A percentile compares a stretch with the other conserved stretches of the same genome.
These are phyloP conservation scores for Actinernus sp. DNA, from an alignment of 92 coral and sea anemone genomes.

Conservation along the genomic window DNA sequence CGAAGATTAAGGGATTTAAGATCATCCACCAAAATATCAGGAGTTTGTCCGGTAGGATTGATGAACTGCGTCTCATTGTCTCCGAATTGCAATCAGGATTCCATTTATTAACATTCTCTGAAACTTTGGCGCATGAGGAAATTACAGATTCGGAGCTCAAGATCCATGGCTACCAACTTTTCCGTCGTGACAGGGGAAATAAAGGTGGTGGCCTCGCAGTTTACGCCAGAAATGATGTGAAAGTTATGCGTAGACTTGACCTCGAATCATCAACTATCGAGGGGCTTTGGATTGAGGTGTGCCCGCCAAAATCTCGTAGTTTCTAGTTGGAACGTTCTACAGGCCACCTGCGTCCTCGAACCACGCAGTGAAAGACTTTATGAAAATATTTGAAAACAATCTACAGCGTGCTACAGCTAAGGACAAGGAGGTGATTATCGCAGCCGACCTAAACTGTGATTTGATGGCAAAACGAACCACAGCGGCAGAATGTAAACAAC, in stretches of 20 bases:
- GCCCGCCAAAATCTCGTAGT: conserved; percentile 26
- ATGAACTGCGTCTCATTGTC: conserved; percentile 21
- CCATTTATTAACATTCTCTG: conserved; percentile 26
- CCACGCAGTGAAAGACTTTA: conserved; percentile 19
- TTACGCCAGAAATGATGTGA: conserved; percentile 18
- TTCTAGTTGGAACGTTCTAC: conserved; percentile 20
- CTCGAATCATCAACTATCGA: conserved; percentile 11
- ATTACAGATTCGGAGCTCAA: conserved; percentile 36
- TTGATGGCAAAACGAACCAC: too few species aligned
- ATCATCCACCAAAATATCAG: conserved; percentile 10
- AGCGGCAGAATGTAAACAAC: too few species aligned
- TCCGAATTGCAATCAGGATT: conserved; percentile 25
- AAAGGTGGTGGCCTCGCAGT: conserved; percentile 36
- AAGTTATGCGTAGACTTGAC: conserved; percentile 14
- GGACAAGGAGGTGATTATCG: conserved; percentile 16
- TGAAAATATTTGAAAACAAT: conserved; percentile 16
- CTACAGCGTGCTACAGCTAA: conserved; percentile 30
- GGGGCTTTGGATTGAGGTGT: conserved; percentile 17
- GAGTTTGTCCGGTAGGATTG: conserved; percentile 27
- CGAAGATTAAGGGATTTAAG: background rate
- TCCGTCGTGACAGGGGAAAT: conserved; percentile 15
- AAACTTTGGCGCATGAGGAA: conserved; percentile 26
- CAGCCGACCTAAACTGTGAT: conserved; percentile 34
- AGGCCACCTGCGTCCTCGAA: conserved; percentile 42
- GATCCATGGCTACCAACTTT: conserved; percentile 23